Evolutionary conservation across 2,888 invertebrate species (phyloP).

Genomic region (Eupithecia subfuscata): DNA sequence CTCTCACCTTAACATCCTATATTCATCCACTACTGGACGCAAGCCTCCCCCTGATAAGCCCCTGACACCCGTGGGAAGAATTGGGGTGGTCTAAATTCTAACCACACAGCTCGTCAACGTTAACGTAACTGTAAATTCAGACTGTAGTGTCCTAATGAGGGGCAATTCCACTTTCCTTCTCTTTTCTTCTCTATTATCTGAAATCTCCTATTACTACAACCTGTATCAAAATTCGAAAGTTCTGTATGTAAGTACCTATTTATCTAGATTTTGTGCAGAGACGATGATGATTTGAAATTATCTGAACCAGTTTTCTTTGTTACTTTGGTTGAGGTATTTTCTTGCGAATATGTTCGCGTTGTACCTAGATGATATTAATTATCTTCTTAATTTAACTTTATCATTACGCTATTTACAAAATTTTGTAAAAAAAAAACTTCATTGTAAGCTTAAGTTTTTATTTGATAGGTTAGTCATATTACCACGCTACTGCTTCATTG

Average conservation of each 20-base stretch:
- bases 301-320: neutral
- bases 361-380: conserved; percentile 2
- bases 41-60: too few relatives aligned
- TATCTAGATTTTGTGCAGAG: neutral
- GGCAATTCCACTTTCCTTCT: neutral
- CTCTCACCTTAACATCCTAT: too few relatives aligned
- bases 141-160: neutral
- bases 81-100: too few relatives aligned
- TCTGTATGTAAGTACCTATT: neutral
- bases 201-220: neutral
- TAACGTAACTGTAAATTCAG: neutral
- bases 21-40: too few relatives aligned
- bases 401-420: neutral
- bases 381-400: neutral
- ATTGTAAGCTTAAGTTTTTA: neutral
- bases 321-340: neutral
- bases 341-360: neutral
- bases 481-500: conserved; percentile 10
- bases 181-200: neutral
- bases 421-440: neutral
- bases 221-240: neutral
- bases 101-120: neutral
- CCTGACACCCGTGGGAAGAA: too few relatives aligned
- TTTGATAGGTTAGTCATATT: neutral
- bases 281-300: neutral